phyloP scores from a whole-genome alignment of 2,797 vertebrate species.

The Danio albolineatus region DNA sequence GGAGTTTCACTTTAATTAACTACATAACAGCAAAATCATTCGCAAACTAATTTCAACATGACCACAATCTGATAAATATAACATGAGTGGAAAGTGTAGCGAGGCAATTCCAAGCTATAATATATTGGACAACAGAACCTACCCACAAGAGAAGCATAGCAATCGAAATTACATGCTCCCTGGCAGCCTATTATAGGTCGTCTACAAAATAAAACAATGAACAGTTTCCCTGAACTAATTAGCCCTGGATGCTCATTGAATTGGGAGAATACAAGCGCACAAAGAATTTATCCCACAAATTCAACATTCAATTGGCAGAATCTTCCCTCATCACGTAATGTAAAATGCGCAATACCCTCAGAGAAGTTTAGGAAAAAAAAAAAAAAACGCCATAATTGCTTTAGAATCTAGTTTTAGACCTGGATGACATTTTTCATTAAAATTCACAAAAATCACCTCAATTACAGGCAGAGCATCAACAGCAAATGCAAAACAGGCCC shows the following conservation, averaged over 20 bases:
- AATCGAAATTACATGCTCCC: slow-evolving; percentile 58
- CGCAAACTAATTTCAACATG: slow-evolving; percentile 51
- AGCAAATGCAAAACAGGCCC: slow-evolving; percentile 33
- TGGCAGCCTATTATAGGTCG: slow-evolving; percentile 48
- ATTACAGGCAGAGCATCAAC: slow-evolving; percentile 49
- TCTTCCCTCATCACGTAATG: slow-evolving; percentile 20
- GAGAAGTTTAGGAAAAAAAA: neutral
- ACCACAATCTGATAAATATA: slow-evolving; percentile 54
- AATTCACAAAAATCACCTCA: slow-evolving; percentile 51
- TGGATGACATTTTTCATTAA: slow-evolving; percentile 45
- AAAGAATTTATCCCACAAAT: slow-evolving; percentile 45
- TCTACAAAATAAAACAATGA: slow-evolving; percentile 62
- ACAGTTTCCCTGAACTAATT: slow-evolving; percentile 61
- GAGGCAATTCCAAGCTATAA: slow-evolving; percentile 45
- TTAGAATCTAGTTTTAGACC: slow-evolving; percentile 13
- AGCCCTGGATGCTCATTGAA: slow-evolving; percentile 52
- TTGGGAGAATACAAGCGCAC: slow-evolving; percentile 41
- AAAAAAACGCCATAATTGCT: slow-evolving; percentile 42
- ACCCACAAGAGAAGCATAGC: slow-evolving; percentile 53
- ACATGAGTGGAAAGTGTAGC: slow-evolving; percentile 29
- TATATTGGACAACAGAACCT: slow-evolving; percentile 42
- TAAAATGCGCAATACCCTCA: slow-evolving; percentile 28
- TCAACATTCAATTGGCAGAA: slow-evolving; percentile 2
- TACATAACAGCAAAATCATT: slow-evolving; percentile 41
- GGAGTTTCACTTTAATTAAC: slow-evolving; percentile 56